Percentiles rank a stretch among this genome's conserved stretches.
These are phyloP conservation scores for Chinchilla lanigera DNA, from an alignment of 2,113 vertebrate species.

Conservation along the genomic window DNA sequence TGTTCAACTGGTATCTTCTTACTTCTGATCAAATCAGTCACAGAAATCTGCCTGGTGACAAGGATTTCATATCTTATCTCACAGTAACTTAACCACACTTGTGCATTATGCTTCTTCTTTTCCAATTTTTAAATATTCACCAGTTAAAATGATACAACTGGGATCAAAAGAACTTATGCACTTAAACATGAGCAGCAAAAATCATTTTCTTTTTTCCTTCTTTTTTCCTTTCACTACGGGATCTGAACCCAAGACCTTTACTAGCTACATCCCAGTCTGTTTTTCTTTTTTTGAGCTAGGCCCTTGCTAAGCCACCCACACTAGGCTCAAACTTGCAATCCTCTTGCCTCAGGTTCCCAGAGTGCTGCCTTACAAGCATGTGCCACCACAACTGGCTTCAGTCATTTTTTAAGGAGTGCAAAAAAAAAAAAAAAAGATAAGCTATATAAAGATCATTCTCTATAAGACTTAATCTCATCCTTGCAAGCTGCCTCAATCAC, in stretches of 20 bases:
- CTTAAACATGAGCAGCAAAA: background rate
- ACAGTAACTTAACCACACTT: background rate
- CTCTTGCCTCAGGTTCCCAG: background rate
- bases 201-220: background rate
- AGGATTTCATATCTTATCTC: conserved; percentile 25
- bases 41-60: background rate
- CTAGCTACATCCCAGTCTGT: background rate
- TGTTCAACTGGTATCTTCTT: background rate
- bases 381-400: background rate
- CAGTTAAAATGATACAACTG: conserved; percentile 32
- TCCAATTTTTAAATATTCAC: background rate
- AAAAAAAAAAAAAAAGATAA: background rate
- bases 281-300: background rate
- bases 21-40: background rate
- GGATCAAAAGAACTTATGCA: background rate
- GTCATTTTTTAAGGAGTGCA: conserved; percentile 17
- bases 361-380: background rate
- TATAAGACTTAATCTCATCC: background rate
- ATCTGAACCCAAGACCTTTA: background rate
- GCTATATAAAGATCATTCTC: background rate
- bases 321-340: background rate
- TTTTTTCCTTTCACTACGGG: background rate
- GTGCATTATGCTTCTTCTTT: background rate
- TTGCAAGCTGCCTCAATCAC: background rate
- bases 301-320: background rate